Evolutionary conservation across 2,113 vertebrate species (phyloP).

Genomic region (Raja brachyura): DNA sequence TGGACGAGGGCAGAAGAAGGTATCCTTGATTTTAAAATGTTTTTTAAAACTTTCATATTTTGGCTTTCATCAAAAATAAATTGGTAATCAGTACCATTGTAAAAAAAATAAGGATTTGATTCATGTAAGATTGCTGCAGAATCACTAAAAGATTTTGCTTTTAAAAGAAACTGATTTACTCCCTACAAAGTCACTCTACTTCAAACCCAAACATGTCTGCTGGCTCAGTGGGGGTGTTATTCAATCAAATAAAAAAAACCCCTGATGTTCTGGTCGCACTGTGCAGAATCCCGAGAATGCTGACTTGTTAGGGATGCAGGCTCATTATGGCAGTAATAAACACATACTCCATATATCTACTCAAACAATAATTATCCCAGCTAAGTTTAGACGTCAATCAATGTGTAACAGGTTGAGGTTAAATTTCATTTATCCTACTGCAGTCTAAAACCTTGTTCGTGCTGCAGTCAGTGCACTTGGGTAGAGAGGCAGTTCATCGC

Average conservation of each 20-base stretch:
- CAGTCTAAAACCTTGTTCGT: background rate
- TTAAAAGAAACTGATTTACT: background rate
- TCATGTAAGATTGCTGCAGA: background rate
- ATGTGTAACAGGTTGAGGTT: background rate
- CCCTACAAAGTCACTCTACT: background rate
- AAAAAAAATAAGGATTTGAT: too few relatives aligned
- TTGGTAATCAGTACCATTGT: too few relatives aligned
- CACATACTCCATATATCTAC: background rate
- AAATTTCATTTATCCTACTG: background rate
- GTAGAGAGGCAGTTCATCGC: background rate
- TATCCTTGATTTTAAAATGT: background rate
- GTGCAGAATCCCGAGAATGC: background rate
- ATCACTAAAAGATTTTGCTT: background rate
- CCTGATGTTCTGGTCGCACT: background rate
- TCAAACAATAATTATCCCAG: background rate
- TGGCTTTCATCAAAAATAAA: too few relatives aligned
- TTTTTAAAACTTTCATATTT: background rate
- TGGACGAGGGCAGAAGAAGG: background rate
- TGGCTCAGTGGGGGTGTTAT: background rate
- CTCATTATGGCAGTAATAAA: background rate
- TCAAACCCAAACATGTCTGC: background rate
- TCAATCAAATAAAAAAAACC: background rate
- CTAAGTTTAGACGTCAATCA: background rate
- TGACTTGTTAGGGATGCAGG: background rate
- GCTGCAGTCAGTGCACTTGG: background rate